Evolutionary conservation across 2,888 invertebrate species (phyloP).

Genomic region (Heliconius erato): DNA sequence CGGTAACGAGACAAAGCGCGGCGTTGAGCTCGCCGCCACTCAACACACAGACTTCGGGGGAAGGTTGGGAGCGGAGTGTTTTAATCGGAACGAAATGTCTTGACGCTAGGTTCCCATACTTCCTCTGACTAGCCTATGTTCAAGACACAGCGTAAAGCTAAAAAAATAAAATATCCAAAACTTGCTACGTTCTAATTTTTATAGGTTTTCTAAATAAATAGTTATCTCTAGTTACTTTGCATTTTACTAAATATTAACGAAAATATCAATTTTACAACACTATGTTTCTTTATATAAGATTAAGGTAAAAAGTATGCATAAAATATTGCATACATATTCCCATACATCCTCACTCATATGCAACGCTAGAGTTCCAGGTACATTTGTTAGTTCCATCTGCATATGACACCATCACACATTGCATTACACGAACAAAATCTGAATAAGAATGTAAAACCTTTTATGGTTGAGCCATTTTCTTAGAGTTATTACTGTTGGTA

Average conservation of each 20-base stretch:
- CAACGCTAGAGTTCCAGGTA: neutral
- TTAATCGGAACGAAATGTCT: too few relatives aligned
- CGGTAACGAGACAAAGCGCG: neutral
- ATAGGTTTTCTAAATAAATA: too few relatives aligned
- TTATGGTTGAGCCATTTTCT: constrained; percentile 16
- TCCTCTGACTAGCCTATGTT: too few relatives aligned
- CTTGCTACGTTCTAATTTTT: too few relatives aligned
- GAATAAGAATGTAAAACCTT: constrained; percentile 24
- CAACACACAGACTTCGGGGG: neutral
- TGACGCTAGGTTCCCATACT: too few relatives aligned
- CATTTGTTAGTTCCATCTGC: constrained; percentile 32
- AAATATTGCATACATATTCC: neutral
- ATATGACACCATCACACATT: constrained; percentile 35
- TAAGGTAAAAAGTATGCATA: neutral
- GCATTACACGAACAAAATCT: constrained; percentile 26
- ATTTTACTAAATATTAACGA: neutral
- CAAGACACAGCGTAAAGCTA: too few relatives aligned
- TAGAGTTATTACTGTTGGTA: neutral
- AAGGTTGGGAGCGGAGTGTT: too few relatives aligned
- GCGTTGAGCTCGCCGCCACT: neutral
- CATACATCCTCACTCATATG: neutral
- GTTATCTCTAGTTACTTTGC: too few relatives aligned
- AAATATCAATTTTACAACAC: neutral
- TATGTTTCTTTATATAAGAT: neutral
- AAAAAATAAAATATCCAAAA: too few relatives aligned